Conservation (phyloP, 2,797 vertebrate genomes). For the Parotocinclus haroldoi region DNA sequence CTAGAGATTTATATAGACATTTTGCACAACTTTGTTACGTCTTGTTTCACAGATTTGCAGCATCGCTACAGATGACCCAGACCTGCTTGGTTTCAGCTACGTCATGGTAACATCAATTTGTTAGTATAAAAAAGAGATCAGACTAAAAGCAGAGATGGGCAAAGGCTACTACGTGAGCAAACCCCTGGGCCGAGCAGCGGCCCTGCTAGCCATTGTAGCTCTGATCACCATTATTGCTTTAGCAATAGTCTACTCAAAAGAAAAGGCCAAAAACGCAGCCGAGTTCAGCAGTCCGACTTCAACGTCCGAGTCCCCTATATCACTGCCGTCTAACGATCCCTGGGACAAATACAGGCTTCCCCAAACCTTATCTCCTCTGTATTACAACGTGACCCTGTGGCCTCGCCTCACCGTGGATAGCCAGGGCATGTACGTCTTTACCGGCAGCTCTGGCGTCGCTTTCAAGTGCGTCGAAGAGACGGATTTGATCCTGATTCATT, state of each 20-base stretch:
- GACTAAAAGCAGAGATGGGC: slow-evolving; percentile 68
- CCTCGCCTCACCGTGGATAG: slow-evolving; percentile 56
- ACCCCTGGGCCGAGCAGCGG: slow-evolving; percentile 56
- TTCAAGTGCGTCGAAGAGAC: slow-evolving; percentile 68
- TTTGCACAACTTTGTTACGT: no score
- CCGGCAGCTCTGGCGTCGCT: slow-evolving; percentile 65
- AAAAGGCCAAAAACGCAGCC: slow-evolving; percentile 67
- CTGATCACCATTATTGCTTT: slow-evolving; percentile 79
- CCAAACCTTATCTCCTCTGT: slow-evolving; percentile 51
- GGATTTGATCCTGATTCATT: slow-evolving; percentile 81
- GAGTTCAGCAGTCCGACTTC: not conserved
- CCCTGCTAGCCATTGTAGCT: slow-evolving; percentile 62
- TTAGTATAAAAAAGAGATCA: not conserved
- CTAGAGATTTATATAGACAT: no score
- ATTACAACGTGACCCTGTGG: slow-evolving; percentile 68
- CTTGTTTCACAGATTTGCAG: no score
- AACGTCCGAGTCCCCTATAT: fast-evolving
- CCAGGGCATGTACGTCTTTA: slow-evolving; percentile 66
- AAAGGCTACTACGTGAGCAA: slow-evolving; percentile 85
- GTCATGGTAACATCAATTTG: slow-evolving; percentile 13
- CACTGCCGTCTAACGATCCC: slow-evolving; percentile 17
- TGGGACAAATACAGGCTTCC: slow-evolving; percentile 77
- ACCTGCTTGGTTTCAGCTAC: not conserved
- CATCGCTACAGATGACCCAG: no score
- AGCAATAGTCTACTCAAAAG: slow-evolving; percentile 78